Percentiles rank a stretch among this genome's conserved stretches.
These are phyloP conservation scores for Polyploca ridens DNA, from an alignment of 2,888 invertebrate species.

Conservation along the genomic window DNA sequence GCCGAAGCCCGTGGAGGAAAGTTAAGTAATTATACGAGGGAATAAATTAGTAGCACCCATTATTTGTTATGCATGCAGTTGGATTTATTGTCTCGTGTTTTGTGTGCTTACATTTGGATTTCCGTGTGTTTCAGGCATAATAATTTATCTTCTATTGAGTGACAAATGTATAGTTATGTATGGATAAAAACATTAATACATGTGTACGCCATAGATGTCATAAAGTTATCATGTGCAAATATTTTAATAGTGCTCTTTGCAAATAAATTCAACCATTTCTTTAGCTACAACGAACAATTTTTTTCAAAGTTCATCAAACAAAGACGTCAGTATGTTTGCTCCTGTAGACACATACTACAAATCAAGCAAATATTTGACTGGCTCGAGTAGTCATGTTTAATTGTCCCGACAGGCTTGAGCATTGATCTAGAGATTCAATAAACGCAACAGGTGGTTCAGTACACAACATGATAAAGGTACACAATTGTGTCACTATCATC, in stretches of 20 bases:
- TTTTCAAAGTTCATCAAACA: background rate
- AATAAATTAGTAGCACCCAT: conserved; percentile 31
- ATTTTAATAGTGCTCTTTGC: no score
- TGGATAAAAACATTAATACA: no score
- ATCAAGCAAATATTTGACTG: background rate
- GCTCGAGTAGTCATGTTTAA: background rate
- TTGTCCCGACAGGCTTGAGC: background rate
- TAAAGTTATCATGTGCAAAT: no score
- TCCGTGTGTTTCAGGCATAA: conserved; percentile 12
- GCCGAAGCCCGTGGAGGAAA: conserved; percentile 25
- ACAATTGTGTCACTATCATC: background rate
- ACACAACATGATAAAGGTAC: background rate
- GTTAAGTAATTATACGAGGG: conserved; percentile 30
- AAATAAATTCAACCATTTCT: no score
- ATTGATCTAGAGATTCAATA: conserved; percentile 2
- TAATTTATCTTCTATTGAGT: background rate
- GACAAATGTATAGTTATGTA: background rate
- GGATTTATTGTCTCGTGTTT: conserved; percentile 19
- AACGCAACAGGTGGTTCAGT: conserved; percentile 1
- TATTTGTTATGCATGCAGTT: conserved; percentile 28
- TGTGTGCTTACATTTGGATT: conserved; percentile 18
- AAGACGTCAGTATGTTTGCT: background rate
- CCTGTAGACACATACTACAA: background rate
- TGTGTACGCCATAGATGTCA: no score
- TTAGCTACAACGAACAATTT: no score